Evolutionary conservation across 1,140 invertebrate species (phyloP).

Genomic region (Euwallacea similis): DNA sequence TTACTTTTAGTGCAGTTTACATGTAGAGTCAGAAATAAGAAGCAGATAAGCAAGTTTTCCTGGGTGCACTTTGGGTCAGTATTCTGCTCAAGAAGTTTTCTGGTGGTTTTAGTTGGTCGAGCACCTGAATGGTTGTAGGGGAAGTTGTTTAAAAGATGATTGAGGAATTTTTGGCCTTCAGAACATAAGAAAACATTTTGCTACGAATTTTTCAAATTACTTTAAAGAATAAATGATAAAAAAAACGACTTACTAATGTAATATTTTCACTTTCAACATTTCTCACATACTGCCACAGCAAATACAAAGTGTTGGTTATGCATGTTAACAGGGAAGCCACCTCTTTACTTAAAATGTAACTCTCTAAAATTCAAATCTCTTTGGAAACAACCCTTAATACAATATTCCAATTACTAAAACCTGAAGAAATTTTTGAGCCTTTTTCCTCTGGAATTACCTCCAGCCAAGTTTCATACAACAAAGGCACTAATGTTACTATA

Average conservation of each 20-base stretch:
- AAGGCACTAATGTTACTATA: constrained; percentile 65
- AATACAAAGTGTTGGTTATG: constrained; percentile 45
- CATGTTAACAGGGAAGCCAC: constrained; percentile 44
- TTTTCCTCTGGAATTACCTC: constrained; percentile 62
- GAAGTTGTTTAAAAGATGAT: constrained; percentile 42
- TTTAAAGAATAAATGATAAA: not conserved
- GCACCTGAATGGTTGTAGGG: constrained; percentile 41
- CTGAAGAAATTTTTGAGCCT: constrained; percentile 16
- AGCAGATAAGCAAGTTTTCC: constrained; percentile 60
- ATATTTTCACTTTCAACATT: constrained; percentile 24
- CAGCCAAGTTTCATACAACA: constrained; percentile 73
- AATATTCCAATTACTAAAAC: not conserved
- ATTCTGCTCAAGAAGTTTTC: constrained; percentile 40
- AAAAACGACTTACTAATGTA: constrained; percentile 32
- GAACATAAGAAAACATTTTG: constrained; percentile 38
- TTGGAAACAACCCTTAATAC: not conserved
- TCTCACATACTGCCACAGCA: constrained; percentile 44
- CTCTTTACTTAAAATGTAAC: constrained; percentile 43
- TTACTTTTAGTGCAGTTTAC: constrained; percentile 52
- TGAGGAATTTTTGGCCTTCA: constrained; percentile 44
- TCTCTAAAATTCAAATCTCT: constrained; percentile 33
- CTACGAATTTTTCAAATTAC: constrained; percentile 29
- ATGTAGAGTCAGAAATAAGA: constrained; percentile 57
- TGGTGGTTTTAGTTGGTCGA: constrained; percentile 23
- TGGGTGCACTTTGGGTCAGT: constrained; percentile 56